Percentiles rank a stretch among this genome's conserved stretches.
Evolutionary conservation across 1,140 invertebrate genomes (phyloP).

Genomic region (Hormaphis cornu): DNA sequence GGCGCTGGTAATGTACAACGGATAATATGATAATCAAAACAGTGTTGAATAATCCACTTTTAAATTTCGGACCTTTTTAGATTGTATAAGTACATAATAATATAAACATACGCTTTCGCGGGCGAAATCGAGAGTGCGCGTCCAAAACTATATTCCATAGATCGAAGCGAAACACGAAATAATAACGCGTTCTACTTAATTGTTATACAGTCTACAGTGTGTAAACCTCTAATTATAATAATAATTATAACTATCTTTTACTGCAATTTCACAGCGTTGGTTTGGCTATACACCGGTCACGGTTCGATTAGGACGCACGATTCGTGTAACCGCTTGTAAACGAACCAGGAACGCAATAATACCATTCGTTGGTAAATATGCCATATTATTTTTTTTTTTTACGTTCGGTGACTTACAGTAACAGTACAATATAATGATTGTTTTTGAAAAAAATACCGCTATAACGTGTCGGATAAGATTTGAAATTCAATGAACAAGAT

Average conservation of each 20-base stretch:
- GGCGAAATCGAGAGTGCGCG: slow-evolving; percentile 2
- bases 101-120: not conserved
- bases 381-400: not conserved
- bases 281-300: not conserved
- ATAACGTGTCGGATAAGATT: too few relatives aligned
- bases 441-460: too few relatives aligned
- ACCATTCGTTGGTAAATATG: not conserved
- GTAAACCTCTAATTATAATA: not conserved
- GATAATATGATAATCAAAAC: too few relatives aligned
- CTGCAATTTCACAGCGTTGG: not conserved
- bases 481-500: too few relatives aligned
- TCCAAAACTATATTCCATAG: not conserved
- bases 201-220: not conserved
- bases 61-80: slow-evolving; percentile 3
- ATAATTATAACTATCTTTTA: not conserved
- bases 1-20: too few relatives aligned
- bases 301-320: not conserved
- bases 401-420: too few relatives aligned
- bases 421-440: too few relatives aligned
- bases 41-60: not conserved
- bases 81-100: slow-evolving; percentile 3
- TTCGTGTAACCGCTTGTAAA: not conserved
- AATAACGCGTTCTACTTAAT: not conserved
- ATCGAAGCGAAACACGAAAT: not conserved
- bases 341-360: not conserved